Conservation (phyloP, 2,797 vertebrate species). For the Tragopan temminckii region DNA sequence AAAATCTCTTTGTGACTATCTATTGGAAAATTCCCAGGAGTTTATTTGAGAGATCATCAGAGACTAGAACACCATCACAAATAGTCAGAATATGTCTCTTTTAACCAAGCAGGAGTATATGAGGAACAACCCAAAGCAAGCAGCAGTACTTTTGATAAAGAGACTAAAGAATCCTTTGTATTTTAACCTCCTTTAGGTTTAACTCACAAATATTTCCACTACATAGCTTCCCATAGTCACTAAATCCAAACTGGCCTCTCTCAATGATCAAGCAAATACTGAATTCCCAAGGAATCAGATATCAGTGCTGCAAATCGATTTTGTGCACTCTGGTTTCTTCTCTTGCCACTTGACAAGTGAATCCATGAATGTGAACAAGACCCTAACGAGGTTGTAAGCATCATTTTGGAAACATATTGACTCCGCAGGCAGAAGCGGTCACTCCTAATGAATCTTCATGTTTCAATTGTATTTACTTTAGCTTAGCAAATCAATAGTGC, state of each 20-base stretch:
- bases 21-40: conserved; percentile 27
- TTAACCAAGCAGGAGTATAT: not conserved
- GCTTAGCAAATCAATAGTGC: conserved; percentile 15
- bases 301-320: not conserved
- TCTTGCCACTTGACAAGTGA: not conserved
- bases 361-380: conserved; percentile 26
- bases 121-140: not conserved
- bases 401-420: conserved; percentile 18
- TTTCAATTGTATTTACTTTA: conserved; percentile 10
- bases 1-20: not conserved
- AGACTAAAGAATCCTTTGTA: not conserved
- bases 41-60: not conserved
- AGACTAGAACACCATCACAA: not conserved
- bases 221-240: not conserved
- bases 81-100: not conserved
- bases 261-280: not conserved
- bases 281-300: conserved; percentile 15
- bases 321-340: not conserved
- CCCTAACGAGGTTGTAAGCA: conserved; percentile 3
- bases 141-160: not conserved
- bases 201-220: not conserved
- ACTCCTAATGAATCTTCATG: conserved; percentile 34
- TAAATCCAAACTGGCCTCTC: not conserved
- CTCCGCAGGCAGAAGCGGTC: not conserved
- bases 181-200: not conserved